phyloP scores from a whole-genome alignment of 2,888 invertebrate species.

The Alloscopus bannaensis region DNA sequence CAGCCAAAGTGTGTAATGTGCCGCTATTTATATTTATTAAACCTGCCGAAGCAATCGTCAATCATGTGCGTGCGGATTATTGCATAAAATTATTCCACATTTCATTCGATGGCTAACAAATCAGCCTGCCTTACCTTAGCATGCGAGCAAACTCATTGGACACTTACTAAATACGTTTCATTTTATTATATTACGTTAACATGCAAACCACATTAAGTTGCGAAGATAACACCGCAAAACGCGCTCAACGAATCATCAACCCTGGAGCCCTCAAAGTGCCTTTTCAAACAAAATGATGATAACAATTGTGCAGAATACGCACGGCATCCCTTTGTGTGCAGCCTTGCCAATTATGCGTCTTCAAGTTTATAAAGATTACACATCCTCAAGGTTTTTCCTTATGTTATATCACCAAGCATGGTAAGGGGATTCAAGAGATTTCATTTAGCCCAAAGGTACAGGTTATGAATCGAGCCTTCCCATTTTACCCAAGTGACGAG shows the following conservation, averaged over 20 bases:
- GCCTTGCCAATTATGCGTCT: slow-evolving; percentile 23
- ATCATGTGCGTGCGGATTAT: too few relatives aligned
- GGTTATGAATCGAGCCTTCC: too few relatives aligned
- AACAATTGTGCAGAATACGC: neutral
- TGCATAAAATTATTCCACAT: too few relatives aligned
- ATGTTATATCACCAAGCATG: slow-evolving; percentile 16
- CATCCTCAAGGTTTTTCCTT: slow-evolving; percentile 46
- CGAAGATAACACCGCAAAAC: neutral
- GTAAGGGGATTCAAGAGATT: too few relatives aligned
- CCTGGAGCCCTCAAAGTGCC: neutral
- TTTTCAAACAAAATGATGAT: neutral
- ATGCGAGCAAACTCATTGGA: too few relatives aligned
- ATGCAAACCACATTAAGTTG: slow-evolving; percentile 17
- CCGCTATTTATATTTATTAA: too few relatives aligned
- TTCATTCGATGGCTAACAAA: too few relatives aligned
- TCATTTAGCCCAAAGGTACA: too few relatives aligned
- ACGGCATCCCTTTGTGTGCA: slow-evolving; percentile 4
- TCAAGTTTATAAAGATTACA: slow-evolving; percentile 26
- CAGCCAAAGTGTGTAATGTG: too few relatives aligned
- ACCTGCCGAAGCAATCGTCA: too few relatives aligned
- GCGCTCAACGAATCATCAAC: neutral
- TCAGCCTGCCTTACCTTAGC: slow-evolving; percentile 33
- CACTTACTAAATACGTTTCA: too few relatives aligned
- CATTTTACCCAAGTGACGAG: too few relatives aligned
- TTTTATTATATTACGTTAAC: slow-evolving; percentile 8